Base-by-base conservation (phyloP, 2,113 vertebrate species). In the Ceyx margarethae region DNA sequence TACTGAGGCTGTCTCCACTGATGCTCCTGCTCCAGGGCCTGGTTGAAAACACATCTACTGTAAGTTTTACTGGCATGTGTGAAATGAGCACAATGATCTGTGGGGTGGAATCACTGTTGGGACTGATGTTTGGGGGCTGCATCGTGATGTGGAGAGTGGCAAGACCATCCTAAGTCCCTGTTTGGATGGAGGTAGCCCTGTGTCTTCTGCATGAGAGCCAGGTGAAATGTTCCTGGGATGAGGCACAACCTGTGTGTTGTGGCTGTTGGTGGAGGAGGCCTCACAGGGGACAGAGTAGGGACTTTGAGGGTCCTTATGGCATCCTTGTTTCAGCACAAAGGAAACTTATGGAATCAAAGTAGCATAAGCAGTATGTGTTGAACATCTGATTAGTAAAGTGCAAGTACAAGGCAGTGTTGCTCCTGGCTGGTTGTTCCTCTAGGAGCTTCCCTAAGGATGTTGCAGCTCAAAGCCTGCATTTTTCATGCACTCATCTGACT, bases 171-270 rank as follows among this genome's bases (percentile, higher is more conserved):
- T 3, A 22, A 28, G 26, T 28, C 22, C 15, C 22, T 5, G 2
- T 62, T 62, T 62, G 48, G 22, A 19, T 15, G 3, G 51, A 23
- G 18, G 28, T 22, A n/a, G n/a, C 40, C 40, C 23, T 26, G 19
- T 43, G 53, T 60, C 25, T 33, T 76, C 53, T 60, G 54, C 4
- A 0, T 51, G 9, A 26, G 16, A 53, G 16, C 10, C 53, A 43
- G 25, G 7, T 60, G 2, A 0, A 9, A 15, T 6, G 26, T 28
- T 69, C 22, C 46, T 1, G 0, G 5, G 26, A 17, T 15, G 48
- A 56, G 18, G 8, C 18, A 54, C 15, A 33, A 33, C 42, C 66
- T 13, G 1, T 11, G 10, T 28, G 25, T 31, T 43, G 16, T 51
- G 62, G n/a, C 68, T 53, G 14, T 35, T 40, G 61, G 50, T 80